These are phyloP conservation scores for Todus mexicanus DNA, from an alignment of 2,797 vertebrate genomes.

Conservation along the genomic window DNA sequence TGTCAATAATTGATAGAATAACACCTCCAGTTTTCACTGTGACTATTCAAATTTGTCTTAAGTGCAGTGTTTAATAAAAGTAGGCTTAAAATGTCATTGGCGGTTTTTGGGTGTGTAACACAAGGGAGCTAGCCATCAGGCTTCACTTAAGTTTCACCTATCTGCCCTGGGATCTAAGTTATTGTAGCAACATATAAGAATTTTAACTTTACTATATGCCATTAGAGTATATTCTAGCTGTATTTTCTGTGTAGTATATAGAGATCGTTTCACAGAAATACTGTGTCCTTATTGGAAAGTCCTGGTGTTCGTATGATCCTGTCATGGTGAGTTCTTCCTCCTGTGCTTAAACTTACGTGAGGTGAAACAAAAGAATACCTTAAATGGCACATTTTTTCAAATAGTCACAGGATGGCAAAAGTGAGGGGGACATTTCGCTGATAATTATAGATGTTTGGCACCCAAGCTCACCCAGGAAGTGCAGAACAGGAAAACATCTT, in stretches of 20 bases:
- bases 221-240: neutral
- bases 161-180: neutral
- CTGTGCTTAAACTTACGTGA: neutral
- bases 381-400: neutral
- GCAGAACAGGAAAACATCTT: neutral
- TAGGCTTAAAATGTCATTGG: neutral
- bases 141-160: neutral
- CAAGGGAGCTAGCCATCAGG: neutral
- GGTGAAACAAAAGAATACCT: neutral
- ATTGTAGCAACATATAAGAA: neutral
- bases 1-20: neutral
- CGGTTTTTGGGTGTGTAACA: fast-evolving
- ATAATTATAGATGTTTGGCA: neutral
- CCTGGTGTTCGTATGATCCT: neutral
- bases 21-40: neutral
- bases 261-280: neutral
- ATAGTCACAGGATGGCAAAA: neutral
- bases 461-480: neutral
- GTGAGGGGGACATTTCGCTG: neutral
- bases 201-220: neutral
- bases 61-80: neutral
- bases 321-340: neutral
- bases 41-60: neutral
- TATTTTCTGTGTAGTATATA: neutral
- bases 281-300: neutral